Conservation (phyloP, 2,888 invertebrate genomes). For the Drosophila ezoana region DNA sequence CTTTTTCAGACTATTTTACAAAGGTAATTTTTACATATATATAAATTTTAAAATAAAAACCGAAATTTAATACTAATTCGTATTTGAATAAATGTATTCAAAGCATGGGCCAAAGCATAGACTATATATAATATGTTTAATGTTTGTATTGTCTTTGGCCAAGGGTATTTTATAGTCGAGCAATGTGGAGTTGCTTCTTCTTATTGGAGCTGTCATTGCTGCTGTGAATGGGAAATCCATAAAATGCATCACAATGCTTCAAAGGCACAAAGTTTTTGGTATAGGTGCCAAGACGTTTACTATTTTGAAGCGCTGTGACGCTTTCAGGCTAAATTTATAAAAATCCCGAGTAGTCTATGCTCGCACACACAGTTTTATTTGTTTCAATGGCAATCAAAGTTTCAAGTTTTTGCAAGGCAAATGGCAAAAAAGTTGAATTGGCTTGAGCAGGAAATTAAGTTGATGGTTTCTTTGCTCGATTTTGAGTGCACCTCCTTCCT, state of each 20-base stretch:
- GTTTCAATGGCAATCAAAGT: conserved; percentile 77
- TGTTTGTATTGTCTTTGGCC: too few relatives aligned
- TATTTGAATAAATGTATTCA: too few relatives aligned
- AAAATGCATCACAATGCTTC: conserved; percentile 71
- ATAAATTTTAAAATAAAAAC: too few relatives aligned
- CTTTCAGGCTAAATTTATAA: conserved; percentile 20
- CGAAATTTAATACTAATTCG: too few relatives aligned
- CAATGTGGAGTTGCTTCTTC: not conserved
- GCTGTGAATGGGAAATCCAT: conserved; percentile 58
- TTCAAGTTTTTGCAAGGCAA: conserved; percentile 63
- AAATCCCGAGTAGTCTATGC: conserved; percentile 11
- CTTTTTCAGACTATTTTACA: too few relatives aligned
- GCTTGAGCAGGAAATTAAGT: conserved; percentile 77
- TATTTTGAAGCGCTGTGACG: conserved; percentile 54
- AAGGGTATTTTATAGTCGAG: conserved; percentile 10
- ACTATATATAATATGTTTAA: too few relatives aligned
- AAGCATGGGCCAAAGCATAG: too few relatives aligned
- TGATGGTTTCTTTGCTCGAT: conserved; percentile 57
- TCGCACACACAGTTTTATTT: conserved; percentile 48
- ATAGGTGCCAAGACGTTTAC: conserved; percentile 69
- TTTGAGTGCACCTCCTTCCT: conserved; percentile 37
- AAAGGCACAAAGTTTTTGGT: conserved; percentile 71
- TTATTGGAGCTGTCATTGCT: conserved; percentile 15
- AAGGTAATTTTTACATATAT: too few relatives aligned
- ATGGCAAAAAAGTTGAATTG: conserved; percentile 78